Percentiles rank a stretch among this genome's conserved stretches.
These are phyloP conservation scores for Coenobita brevimanus DNA, from an alignment of 1,140 invertebrate species.

Conservation along the genomic window DNA sequence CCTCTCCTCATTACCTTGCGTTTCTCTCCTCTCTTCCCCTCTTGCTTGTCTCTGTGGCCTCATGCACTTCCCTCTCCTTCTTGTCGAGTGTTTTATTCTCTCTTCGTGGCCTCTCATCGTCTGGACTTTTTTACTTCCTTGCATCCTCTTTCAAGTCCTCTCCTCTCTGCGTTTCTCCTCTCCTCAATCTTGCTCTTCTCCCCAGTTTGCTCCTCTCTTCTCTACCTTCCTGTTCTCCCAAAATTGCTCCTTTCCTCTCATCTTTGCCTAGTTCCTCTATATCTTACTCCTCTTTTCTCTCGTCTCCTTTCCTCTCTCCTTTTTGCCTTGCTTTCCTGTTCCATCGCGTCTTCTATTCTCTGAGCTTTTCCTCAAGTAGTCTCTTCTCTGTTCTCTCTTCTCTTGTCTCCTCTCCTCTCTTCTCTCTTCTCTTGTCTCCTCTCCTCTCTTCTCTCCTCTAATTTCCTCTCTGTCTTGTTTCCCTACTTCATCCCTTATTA, in stretches of 20 bases:
- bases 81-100: too few relatives aligned
- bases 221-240: not conserved
- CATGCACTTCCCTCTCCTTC: too few relatives aligned
- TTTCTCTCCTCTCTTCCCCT: too few relatives aligned
- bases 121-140: too few relatives aligned
- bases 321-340: not conserved
- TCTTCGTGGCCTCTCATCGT: too few relatives aligned
- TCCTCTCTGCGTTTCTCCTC: not conserved
- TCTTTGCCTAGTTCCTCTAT: too few relatives aligned
- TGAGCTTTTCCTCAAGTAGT: not conserved
- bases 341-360: not conserved
- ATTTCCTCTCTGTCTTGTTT: not conserved
- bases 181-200: not conserved
- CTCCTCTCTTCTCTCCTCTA: conserved; percentile 1
- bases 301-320: too few relatives aligned
- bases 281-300: not conserved
- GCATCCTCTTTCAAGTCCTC: too few relatives aligned
- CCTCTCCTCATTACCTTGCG: too few relatives aligned
- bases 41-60: not conserved
- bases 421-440: not conserved
- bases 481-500: not conserved
- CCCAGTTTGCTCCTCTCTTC: conserved; percentile 5
- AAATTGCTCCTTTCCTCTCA: not conserved
- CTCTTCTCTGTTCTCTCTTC: not conserved
- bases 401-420: not conserved